phyloP scores from a whole-genome alignment of 92 coral and sea anemone genomes.

The Actinostola sp. region DNA sequence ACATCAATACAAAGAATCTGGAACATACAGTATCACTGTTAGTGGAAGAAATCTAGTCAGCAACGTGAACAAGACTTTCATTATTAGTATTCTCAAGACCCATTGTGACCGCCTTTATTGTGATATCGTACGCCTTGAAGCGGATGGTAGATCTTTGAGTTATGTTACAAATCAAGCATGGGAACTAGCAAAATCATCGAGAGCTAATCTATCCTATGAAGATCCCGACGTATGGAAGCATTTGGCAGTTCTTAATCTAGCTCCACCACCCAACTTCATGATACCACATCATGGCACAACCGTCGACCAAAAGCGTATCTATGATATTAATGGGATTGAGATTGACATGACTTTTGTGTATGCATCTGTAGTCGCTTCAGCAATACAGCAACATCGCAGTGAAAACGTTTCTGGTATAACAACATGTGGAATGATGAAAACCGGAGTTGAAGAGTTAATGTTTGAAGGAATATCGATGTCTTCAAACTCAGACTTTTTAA shows the following conservation, averaged over 20 bases:
- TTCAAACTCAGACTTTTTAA: constrained; percentile 18
- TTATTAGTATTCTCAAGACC: constrained; percentile 22
- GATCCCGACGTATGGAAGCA: constrained; percentile 44
- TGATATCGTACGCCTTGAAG: constrained; percentile 38
- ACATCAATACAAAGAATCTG: constrained; percentile 42
- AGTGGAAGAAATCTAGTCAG: constrained; percentile 59
- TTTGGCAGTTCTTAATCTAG: constrained; percentile 32
- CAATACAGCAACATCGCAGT: background rate
- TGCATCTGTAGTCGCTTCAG: constrained; percentile 48
- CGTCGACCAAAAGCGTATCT: constrained; percentile 1
- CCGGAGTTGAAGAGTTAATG: constrained; percentile 4
- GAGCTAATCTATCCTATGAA: background rate
- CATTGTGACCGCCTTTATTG: constrained; percentile 56
- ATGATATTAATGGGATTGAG: constrained; percentile 17
- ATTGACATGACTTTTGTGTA: constrained; percentile 48
- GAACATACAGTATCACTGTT: constrained; percentile 37
- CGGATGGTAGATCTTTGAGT: background rate
- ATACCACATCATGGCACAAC: background rate
- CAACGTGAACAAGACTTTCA: constrained; percentile 22
- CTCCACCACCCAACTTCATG: constrained; percentile 8
- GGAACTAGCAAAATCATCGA: constrained; percentile 29
- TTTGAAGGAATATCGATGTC: constrained; percentile 11
- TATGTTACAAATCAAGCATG: constrained; percentile 40
- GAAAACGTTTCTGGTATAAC: background rate
- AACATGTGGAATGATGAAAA: background rate